A percentile compares a stretch with the other conserved stretches of the same genome.
These are phyloP conservation scores for Cetonia aurata DNA, from an alignment of 2,888 invertebrate genomes.

Conservation along the genomic window DNA sequence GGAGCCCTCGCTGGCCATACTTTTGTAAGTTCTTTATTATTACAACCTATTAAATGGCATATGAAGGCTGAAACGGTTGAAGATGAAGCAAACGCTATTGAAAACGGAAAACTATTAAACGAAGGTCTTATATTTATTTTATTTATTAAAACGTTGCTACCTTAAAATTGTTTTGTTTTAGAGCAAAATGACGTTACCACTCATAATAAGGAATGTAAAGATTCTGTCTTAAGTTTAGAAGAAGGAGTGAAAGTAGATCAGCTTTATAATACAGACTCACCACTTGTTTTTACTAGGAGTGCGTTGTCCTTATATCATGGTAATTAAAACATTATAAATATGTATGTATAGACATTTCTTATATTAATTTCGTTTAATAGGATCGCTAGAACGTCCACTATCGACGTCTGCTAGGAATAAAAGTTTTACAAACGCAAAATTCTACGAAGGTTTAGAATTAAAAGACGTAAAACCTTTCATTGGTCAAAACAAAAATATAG, in stretches of 20 bases:
- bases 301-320: conserved; percentile 52
- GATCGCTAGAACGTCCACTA: neutral
- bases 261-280: conserved; percentile 66
- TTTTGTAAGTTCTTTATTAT: conserved; percentile 71
- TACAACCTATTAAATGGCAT: conserved; percentile 79
- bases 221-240: conserved; percentile 29
- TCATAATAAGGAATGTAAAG: conserved; percentile 2
- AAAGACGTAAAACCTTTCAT: conserved; percentile 2
- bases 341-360: neutral
- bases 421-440: conserved; percentile 3
- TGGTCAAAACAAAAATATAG: conserved; percentile 13
- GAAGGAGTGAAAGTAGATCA: conserved; percentile 63
- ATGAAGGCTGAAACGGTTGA: conserved; percentile 57
- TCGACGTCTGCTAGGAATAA: neutral
- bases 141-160: conserved; percentile 8
- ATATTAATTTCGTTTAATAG: conserved; percentile 23
- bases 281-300: conserved; percentile 58
- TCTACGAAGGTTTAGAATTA: conserved; percentile 9
- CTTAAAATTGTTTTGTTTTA: conserved; percentile 10
- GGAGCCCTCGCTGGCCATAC: conserved; percentile 74
- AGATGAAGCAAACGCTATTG: conserved; percentile 37
- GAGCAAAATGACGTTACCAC: conserved; percentile 3
- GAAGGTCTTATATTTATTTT: conserved; percentile 16
- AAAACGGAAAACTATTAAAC: conserved; percentile 25
- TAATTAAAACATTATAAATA: conserved; percentile 12